Evolutionary conservation across 1,140 invertebrate genomes (phyloP), one percentile per base, ranked within the genome.

Genomic region (Apis cerana): DNA sequence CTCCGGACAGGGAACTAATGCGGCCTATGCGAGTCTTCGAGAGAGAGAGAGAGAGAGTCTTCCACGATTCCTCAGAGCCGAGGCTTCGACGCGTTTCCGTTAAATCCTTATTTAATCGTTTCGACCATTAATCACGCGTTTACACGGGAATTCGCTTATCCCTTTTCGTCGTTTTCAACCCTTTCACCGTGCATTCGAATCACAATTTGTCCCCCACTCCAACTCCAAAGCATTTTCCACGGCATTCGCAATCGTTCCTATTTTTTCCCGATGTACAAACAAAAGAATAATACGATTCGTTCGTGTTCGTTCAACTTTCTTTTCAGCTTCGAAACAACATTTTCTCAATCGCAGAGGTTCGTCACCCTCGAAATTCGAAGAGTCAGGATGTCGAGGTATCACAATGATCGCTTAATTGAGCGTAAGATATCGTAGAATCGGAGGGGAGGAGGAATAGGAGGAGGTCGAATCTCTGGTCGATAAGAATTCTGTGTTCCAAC

Each of bases 341-440:
- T 77, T 21, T 12, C 15, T 19, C 2, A n/a, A 27, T 23, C 65
- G 7, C n/a, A 33, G 1, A 1, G 17, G 65, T 65, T 43, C 64
- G 56, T 69, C 54, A 65, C n/a, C 17, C n/a, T 52, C 12, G 21
- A 54, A 8, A 59, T 2, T 54, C 70, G 52, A 56, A 56, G 75
- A 82, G 80, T 74, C 74, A 43, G 64, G 13, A n/a, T 17, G 12
- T 70, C 50, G 11, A 64, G 48, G 52, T 50, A 59, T n/a, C 56
- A 89, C 85, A 90, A 90, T 90, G 80, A 84, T 54, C 79, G 68
- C 75, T 89, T 88, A 88, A 89, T 89, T 85, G 78, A 88, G 59
- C 76, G 75, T 84, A 69, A 68, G 79, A 87, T 87, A 89, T 87
- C 76, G 54, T 68, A 19, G 2, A 3, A 81, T 80, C 82, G 76